Evolutionary conservation across 1,140 invertebrate species (phyloP).

Genomic region (Trypoxylus dichotomus): DNA sequence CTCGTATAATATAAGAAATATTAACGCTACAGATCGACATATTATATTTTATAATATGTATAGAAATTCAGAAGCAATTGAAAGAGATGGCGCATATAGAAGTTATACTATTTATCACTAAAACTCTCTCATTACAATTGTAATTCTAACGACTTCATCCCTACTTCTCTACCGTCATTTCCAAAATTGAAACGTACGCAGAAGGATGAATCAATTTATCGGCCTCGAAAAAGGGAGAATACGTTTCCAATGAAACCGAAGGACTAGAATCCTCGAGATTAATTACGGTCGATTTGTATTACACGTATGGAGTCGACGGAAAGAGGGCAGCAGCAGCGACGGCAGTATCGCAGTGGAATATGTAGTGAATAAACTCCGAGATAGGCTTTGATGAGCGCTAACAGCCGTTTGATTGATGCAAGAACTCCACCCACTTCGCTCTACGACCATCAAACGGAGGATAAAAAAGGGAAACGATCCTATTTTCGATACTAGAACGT

Average conservation of each 20-base stretch:
- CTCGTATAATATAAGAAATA: too few species aligned
- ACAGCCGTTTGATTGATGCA: conserved; percentile 49
- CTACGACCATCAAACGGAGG: background rate
- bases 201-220: background rate
- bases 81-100: too few species aligned
- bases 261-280: background rate
- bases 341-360: background rate
- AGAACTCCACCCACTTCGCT: conserved; percentile 37
- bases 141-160: too few species aligned
- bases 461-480: conserved; percentile 16
- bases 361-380: conserved; percentile 7
- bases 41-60: too few species aligned
- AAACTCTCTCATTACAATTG: too few species aligned
- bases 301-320: background rate
- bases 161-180: too few species aligned
- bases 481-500: background rate
- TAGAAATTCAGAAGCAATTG: too few species aligned
- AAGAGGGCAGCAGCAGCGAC: background rate
- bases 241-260: background rate
- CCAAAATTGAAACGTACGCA: background rate
- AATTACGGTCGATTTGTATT: conserved; percentile 31
- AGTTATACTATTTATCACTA: too few species aligned
- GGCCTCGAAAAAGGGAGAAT: background rate
- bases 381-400: conserved; percentile 44
- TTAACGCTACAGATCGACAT: too few species aligned